Evolutionary conservation across 2,888 invertebrate genomes (phyloP), one percentile per base, ranked within the genome.

Genomic region (Eilema caniola): DNA sequence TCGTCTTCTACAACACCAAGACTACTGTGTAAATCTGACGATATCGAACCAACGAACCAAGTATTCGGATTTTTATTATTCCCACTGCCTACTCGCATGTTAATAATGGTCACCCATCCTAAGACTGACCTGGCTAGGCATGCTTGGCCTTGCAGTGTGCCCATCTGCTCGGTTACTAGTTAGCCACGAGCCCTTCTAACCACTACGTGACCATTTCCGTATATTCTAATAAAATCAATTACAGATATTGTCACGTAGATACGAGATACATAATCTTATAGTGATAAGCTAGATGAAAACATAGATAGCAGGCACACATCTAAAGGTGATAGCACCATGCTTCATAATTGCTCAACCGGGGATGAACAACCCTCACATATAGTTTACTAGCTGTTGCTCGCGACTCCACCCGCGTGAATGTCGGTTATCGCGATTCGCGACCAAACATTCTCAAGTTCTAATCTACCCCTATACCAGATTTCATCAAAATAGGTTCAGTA

Each of bases 271-370:
- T 16, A n/a, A 53, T n/a, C 53, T n/a, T 20, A 53, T 16, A 53
- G n/a, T 53, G 53, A 53, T 53, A 53, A 53, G 10, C n/a, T n/a
- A 53, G 53, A 53, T 53, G n/a, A 53, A 53, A 53, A 53, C 53
- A 53, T 8, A n/a, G 53, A 53, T 53, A 47, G 8, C 47, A 2
- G 20, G 47, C n/a, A 53, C 53, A n/a, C 53, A n/a, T 37, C 20
- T 53, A 10, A n/a, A 53, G n/a, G 47, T 41, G 41, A 41, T 41
- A 41, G 47, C 20, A 16, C 47, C 47, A 47, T 47, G 47, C 12
- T 47, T 47, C 20, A 16, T 16, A 41, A 41, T 16, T 41, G 41
- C 41, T 41, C 41, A 41, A 4, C 41, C 41, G 2, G 16, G 37
- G 37, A 12, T 37, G 37, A 37, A 37, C 37, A n/a, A n/a, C n/a